Evolutionary conservation across 2,888 invertebrate species (phyloP), one percentile per base, ranked within the genome.

Genomic region (Cheilosia urbana): DNA sequence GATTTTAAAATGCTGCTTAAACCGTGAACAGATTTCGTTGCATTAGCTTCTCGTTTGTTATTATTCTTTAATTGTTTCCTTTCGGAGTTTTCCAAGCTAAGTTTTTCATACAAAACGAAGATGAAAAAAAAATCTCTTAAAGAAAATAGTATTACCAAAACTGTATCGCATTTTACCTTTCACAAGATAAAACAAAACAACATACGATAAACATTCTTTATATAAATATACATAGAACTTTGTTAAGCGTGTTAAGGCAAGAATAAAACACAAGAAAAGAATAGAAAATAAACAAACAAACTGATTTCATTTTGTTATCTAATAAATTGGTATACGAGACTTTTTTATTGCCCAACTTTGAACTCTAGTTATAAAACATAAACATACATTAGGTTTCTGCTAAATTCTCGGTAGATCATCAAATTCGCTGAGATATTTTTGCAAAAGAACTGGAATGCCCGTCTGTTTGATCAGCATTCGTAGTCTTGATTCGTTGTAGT

Each of bases 1-100:
- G 91, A 91, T 80, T 92, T 91, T 69, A 91, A 91, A 88, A 87
- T 92, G 84, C 88, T 91, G 87, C 89, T 91, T 65, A 92, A 91
- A 88, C 90, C 91, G 40, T 91, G 89, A 72, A 42, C 37, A 27
- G 37, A 30, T 60, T 57, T 37, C 37, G 53, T 42, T 19, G 42
- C 19, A 21, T n/a, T 42, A 72, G 11, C 60, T 24, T 42, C 19
- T 37, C 34, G n/a, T 34, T 69, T 42, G n/a, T 79, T 66, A 42
- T 17, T 53, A 71, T 71, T 58, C 49, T 75, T 53, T 82, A 71
- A 27, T 47, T 73, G 34, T 65, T 71, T 57, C n/a, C 9, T 34
- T 57, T 24, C 40, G 37, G 60, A 68, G 57, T 17, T 84, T 34
- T 81, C 30, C 27, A 60, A 58, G 42, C 57, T 2, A 30, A 27